Evolutionary conservation across 1,140 invertebrate genomes (phyloP), one percentile per base, ranked within the genome.

Genomic region (Venustaconcha ellipsiformis): DNA sequence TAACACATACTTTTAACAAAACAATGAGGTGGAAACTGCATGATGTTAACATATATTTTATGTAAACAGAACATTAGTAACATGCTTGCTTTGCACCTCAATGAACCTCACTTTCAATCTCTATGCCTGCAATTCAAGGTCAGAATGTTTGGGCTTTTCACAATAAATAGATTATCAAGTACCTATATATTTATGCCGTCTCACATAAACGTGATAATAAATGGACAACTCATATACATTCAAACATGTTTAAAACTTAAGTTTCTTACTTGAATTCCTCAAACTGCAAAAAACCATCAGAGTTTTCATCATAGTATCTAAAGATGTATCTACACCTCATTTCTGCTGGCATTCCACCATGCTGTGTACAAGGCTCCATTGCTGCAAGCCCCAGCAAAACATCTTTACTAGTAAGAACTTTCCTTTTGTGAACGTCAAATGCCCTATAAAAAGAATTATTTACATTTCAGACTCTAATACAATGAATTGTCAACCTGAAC

Each of bases 311-410:
- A 82, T 92, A 93, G 82, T 85, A 92, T 59, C 92, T 86, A 75
- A 92, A 93, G 58, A 92, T 92, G 74, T 92, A 92, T 73, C 92
- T 85, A 84, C 92, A 92, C 60, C 92, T 86, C 77, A 92, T 88
- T 83, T 93, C 92, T 0, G 91, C 92, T 20, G 92, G 90, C 70
- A 89, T 86, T 18, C 92, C 91, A 65, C 92, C 92, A 88, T 93
- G 92, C 57, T 89, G 90, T n/a, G 92, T 92, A 23, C 73, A 81
- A 0, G 90, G 91, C 72, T 93, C 92, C 77, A 92, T 87, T 11
- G 91, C 91, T 20, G 92, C 91, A 11, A 93, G 66, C 17, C 92
- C 92, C 20, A 89, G 78, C 60, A 92, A 77, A 55, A 92, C 82
- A 68, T 92, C 92, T 48, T 88, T 88, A 82, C 87, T 91, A 15